Base-by-base conservation (phyloP, 2,113 vertebrate genomes). In the Clarias gariepinus region DNA sequence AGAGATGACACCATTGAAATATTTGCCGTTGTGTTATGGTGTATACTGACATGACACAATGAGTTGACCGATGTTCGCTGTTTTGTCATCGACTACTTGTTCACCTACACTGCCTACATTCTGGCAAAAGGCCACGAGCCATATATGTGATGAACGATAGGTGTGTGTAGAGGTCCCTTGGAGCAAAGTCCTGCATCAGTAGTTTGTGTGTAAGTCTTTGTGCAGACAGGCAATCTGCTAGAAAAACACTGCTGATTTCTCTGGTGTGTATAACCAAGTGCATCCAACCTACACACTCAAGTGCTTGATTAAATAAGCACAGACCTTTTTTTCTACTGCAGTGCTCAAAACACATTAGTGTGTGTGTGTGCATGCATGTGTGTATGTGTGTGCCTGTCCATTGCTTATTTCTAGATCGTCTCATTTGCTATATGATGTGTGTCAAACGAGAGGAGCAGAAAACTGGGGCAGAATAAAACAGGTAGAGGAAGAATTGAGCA, bases 391-490 rank as follows among this genome's bases (percentile, higher is more conserved):
- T 78, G 74, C 30, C 47, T 55, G 41, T 53, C 47, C 23, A 71
- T 41, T 83, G 87, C 69, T 69, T 63, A 76, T 71, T 85, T 71
- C 53, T 77, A 58, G 58, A 61, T 77, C 60, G 68, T 58, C 66
- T 57, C 19, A 61, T 61, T 53, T 52, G 41, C 60, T 55, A 58
- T 23, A 57, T 41, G 64, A 61, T 53, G 47, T 25, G 69, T 74
- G 55, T 58, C 23, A 60, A 84, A 64, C 66, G 28, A 85, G 33
- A 60, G 82, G 81, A 55, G 71, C 25, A 66, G 63, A 76, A 86
- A 66, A 73, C 36, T 73, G 61, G 79, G 83, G 77, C 28, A 66
- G 82, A 87, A 81, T 87, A 61, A 87, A 87, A 81, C 76, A 78
- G 79, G 83, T 82, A 30, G 25, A 36, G 33, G 74, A 86, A 69